A percentile compares a stretch with the other conserved stretches of the same genome.
These are phyloP conservation scores for Stenodera caucasica DNA, from an alignment of 2,888 invertebrate genomes.

Conservation along the genomic window DNA sequence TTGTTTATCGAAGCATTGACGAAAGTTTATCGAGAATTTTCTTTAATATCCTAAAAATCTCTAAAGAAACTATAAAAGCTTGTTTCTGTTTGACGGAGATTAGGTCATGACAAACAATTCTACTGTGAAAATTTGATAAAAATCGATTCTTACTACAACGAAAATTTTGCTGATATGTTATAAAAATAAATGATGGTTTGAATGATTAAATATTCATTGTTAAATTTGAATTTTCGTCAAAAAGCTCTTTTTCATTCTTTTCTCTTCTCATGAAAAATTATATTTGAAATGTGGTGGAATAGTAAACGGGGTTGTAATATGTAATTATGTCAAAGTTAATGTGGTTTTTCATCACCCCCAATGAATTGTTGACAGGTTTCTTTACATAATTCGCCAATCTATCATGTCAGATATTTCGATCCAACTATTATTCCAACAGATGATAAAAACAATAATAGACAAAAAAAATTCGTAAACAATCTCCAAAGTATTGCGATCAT, in stretches of 20 bases:
- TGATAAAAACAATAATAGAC: not conserved
- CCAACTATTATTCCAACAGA: not conserved
- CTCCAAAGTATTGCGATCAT: too few species aligned
- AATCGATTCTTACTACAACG: too few species aligned
- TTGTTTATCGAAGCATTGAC: constrained; percentile 9
- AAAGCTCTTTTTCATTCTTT: not conserved
- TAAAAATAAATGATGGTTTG: too few species aligned
- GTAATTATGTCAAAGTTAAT: constrained; percentile 38
- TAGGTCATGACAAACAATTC: not conserved
- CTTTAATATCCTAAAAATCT: not conserved
- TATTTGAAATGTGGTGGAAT: constrained; percentile 20
- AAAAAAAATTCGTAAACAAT: too few species aligned
- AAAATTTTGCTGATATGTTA: too few species aligned
- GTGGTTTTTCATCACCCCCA: constrained; percentile 38
- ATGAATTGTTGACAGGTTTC: constrained; percentile 36
- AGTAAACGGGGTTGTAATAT: constrained; percentile 26
- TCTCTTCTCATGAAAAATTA: constrained; percentile 19
- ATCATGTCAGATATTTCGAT: constrained; percentile 14
- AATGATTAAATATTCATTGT: too few species aligned
- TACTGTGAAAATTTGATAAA: too few species aligned
- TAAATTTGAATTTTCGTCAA: constrained; percentile 18
- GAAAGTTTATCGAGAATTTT: not conserved
- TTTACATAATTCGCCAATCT: constrained; percentile 38
- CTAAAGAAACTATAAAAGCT: not conserved
- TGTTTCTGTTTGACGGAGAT: not conserved